These are phyloP conservation scores for Lutjanus erythropterus DNA, from an alignment of 2,113 vertebrate species.

Conservation along the genomic window DNA sequence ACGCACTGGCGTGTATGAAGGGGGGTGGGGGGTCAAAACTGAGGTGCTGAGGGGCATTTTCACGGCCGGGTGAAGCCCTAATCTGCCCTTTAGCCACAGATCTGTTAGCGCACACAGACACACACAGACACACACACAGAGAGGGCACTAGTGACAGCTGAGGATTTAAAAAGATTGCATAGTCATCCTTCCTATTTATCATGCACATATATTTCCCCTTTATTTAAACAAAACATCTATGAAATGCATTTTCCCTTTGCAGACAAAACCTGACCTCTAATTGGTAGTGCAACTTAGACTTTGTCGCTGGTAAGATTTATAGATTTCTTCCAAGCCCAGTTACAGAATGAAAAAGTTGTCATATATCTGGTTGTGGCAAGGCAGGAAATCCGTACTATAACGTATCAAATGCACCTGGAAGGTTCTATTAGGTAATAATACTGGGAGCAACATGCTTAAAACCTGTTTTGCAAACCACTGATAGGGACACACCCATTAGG, in stretches of 20 bases:
- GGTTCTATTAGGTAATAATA: constrained; percentile 45
- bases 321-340: neutral
- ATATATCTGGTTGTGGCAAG: constrained; percentile 6
- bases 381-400: neutral
- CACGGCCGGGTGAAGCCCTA: constrained; percentile 66
- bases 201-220: constrained; percentile 8
- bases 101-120: constrained; percentile 37
- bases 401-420: constrained; percentile 31
- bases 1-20: constrained; percentile 4
- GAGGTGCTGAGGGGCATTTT: constrained; percentile 61
- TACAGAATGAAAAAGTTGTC: neutral
- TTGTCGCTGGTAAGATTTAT: neutral
- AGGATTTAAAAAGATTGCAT: constrained; percentile 46
- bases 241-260: neutral
- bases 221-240: constrained; percentile 4
- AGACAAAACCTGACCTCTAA: neutral
- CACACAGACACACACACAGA: constrained; percentile 25
- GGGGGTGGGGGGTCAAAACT: constrained; percentile 16
- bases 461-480: constrained; percentile 75
- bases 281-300: neutral
- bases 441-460: constrained; percentile 57
- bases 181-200: constrained; percentile 46
- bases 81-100: constrained; percentile 71
- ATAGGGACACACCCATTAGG: constrained; percentile 66
- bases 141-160: constrained; percentile 34